Base-by-base conservation (phyloP, 2,797 vertebrate species). In the Emys orbicularis region DNA sequence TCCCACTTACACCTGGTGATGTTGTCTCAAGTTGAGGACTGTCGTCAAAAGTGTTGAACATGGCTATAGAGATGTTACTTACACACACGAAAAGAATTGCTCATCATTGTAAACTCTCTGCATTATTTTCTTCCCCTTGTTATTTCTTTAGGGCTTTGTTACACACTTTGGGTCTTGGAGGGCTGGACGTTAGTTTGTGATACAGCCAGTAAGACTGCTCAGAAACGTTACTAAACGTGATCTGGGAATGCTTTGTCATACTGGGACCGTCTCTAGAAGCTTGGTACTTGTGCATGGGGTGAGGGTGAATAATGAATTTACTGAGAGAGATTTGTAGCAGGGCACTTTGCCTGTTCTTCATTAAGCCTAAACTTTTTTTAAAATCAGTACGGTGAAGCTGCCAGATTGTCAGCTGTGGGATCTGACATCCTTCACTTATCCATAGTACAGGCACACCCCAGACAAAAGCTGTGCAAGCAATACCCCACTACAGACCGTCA, bases 11-110 rank as follows among this genome's bases (percentile, higher is more conserved):
- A 74, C 31, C 65, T 68, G 27, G 6, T 81, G 54, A 7, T 49
- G 49, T 44, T 81, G 61, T 56, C 81, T 93, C 76, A 77, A 59
- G 16, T 83, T n/a, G 57, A 83, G 41, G 50, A 52, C 41, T n/a
- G 47, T 59, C 72, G 57, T 47, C 72, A 47, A 79, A 59, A 90
- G 59, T 0, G 0, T 49, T 2, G 1, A 1, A 16, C 37, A n/a
- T 81, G 10, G 49, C 2, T 44, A 44, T 0, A 1, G 76, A 56
- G 61, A 31, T 0, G 0, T n/a, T 29, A 49, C 15, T 44, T 76
- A 54, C 0, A 0, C 34, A 27, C 0, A 0, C 50, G 49, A 77
- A 81, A 16, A 5, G 49, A 5, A 37, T 68, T 31, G 11, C 37
- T 74, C 21, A 25, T 25, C 23, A 44, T 44, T 74, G 21, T 74